phyloP scores from a whole-genome alignment of 2,113 vertebrate genomes.

The Pseudopodoces humilis region DNA sequence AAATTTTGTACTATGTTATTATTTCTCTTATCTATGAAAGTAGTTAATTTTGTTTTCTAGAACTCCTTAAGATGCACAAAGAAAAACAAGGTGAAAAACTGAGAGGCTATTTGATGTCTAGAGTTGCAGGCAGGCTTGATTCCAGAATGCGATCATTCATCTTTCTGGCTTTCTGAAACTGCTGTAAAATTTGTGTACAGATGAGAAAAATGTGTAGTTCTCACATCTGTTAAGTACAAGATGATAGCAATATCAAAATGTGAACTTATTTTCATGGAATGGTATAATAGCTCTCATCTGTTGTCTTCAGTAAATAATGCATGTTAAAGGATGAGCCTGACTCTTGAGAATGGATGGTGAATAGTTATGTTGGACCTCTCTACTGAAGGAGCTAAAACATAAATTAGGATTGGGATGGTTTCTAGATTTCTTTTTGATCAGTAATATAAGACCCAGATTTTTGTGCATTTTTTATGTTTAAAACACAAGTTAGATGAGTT shows the following conservation, averaged over 20 bases:
- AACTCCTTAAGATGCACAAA: neutral
- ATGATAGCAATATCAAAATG: neutral
- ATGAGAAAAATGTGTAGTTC: neutral
- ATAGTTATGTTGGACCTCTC: neutral
- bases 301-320: neutral
- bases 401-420: neutral
- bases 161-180: neutral
- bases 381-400: neutral
- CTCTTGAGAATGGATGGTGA: neutral
- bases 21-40: neutral
- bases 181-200: neutral
- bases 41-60: neutral
- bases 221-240: neutral
- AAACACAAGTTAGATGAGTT: neutral
- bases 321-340: neutral
- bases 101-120: neutral
- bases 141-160: neutral
- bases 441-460: neutral
- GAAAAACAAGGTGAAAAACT: neutral
- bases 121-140: neutral
- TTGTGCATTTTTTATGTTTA: neutral
- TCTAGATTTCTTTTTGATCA: neutral
- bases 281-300: neutral
- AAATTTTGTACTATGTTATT: neutral
- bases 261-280: neutral